Conservation (phyloP, 2,888 invertebrate species). For the Spodoptera littoralis region DNA sequence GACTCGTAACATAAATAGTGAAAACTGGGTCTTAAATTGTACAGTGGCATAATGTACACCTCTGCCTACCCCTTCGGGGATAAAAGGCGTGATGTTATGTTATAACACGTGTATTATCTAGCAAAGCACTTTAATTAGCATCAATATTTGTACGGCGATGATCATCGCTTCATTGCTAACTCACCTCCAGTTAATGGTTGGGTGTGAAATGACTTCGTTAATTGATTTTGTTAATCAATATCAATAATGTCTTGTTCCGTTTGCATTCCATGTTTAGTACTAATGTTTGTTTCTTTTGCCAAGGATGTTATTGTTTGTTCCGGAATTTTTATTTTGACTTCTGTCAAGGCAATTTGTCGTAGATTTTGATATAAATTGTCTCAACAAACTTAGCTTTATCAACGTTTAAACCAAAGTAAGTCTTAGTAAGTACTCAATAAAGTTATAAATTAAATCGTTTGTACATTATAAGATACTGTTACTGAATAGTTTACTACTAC, state of each 20-base stretch:
- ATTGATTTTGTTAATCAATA: constrained; percentile 29
- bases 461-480: no score
- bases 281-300: constrained; percentile 6
- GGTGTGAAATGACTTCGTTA: constrained; percentile 38
- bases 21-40: no score
- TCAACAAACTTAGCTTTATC: no score
- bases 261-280: constrained; percentile 8
- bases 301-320: neutral
- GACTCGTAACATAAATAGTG: no score
- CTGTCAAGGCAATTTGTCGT: neutral
- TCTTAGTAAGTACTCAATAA: no score
- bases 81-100: no score
- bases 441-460: no score
- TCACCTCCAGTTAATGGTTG: constrained; percentile 12
- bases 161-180: constrained; percentile 2
- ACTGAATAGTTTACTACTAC: no score
- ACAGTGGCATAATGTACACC: no score
- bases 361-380: no score
- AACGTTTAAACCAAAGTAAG: no score
- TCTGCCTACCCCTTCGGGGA: no score
- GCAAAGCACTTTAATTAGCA: constrained; percentile 14
- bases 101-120: constrained; percentile 13
- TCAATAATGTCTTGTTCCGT: constrained; percentile 18
- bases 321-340: neutral
- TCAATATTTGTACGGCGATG: constrained; percentile 12